These are phyloP conservation scores for Periparus ater DNA, from an alignment of 2,797 vertebrate genomes.

Conservation along the genomic window DNA sequence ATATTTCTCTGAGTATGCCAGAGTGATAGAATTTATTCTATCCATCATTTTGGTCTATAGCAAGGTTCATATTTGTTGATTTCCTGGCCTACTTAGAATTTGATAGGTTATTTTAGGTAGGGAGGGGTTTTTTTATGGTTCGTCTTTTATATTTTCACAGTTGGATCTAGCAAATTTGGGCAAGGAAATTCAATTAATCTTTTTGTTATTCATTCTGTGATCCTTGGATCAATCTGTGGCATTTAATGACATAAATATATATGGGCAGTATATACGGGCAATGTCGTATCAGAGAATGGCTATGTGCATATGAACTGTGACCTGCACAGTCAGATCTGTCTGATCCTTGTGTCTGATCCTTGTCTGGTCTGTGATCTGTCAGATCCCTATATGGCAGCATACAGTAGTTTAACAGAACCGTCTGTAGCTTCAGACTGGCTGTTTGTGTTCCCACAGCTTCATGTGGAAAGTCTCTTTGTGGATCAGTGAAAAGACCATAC, in stretches of 20 bases:
- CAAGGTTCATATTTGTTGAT: background rate
- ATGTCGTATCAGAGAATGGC: background rate
- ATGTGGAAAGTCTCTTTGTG: background rate
- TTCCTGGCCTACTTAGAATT: background rate
- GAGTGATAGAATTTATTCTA: background rate
- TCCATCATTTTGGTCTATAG: background rate
- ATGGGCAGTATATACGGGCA: background rate
- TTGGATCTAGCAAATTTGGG: background rate
- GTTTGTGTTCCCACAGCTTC: background rate
- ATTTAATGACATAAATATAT: background rate
- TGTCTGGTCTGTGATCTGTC: background rate
- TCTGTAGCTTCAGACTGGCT: background rate
- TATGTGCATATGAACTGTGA: background rate
- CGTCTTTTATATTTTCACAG: background rate
- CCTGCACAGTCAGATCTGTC: background rate
- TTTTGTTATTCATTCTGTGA: background rate
- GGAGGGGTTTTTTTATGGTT: rapidly evolving
- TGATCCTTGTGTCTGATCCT: too few relatives aligned
- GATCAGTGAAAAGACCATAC: background rate
- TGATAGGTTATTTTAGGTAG: background rate
- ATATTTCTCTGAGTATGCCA: background rate
- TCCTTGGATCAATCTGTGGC: background rate
- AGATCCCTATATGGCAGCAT: background rate
- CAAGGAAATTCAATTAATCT: background rate
- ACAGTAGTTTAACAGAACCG: background rate